phyloP scores from a whole-genome alignment of 2,113 vertebrate genomes.

The Passer domesticus region DNA sequence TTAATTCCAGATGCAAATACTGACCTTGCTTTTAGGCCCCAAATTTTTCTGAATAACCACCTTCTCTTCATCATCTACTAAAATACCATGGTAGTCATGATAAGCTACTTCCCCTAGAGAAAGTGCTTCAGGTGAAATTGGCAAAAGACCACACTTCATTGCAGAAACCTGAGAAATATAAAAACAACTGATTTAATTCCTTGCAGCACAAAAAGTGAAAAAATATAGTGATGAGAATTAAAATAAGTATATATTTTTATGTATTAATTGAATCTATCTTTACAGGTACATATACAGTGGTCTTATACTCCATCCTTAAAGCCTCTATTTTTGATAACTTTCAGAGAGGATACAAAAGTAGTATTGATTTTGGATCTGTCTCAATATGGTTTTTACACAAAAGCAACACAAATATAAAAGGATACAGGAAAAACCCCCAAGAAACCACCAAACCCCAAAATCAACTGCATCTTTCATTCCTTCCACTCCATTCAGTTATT shows the following conservation, averaged over 20 bases:
- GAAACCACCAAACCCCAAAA: neutral
- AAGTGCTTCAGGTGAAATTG: slow-evolving; percentile 93
- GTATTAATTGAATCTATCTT: neutral
- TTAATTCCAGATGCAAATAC: neutral
- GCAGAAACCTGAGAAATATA: slow-evolving; percentile 85
- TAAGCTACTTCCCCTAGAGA: slow-evolving; percentile 92
- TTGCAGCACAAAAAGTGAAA: neutral
- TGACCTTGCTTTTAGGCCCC: slow-evolving; percentile 94
- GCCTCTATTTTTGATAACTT: neutral
- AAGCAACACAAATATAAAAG: neutral
- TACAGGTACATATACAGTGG: neutral
- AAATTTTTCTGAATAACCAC: slow-evolving; percentile 90
- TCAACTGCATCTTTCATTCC: neutral
- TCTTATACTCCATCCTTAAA: neutral
- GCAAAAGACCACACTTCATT: slow-evolving; percentile 95
- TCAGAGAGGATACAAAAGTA: neutral
- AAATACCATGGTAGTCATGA: slow-evolving; percentile 95
- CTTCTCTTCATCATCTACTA: slow-evolving; percentile 91
- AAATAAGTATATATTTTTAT: neutral
- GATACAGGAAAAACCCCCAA: neutral
- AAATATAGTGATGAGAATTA: neutral
- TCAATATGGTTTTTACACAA: neutral
- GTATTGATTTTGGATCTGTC: neutral
- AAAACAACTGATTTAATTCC: neutral
- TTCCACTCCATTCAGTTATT: neutral